phyloP scores from a whole-genome alignment of 2,797 vertebrate genomes.

The Chrosomus eos region DNA sequence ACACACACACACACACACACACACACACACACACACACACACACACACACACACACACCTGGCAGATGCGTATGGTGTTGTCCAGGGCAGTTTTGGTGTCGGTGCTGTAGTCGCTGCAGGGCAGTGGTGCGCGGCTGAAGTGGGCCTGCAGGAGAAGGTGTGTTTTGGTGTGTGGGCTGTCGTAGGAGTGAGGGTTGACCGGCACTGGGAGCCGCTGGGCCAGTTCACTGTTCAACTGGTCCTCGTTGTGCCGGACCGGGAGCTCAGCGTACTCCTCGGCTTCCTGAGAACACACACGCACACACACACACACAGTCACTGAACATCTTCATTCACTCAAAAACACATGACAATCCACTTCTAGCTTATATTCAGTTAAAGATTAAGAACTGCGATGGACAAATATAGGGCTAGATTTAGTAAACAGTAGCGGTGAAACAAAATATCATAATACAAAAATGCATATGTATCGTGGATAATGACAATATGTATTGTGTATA shows the following conservation, averaged over 20 bases:
- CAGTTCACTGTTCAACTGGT: conserved; percentile 95
- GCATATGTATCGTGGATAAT: too few relatives aligned
- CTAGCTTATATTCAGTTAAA: too few relatives aligned
- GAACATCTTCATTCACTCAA: too few relatives aligned
- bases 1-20: neutral
- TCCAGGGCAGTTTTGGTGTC: conserved; percentile 97
- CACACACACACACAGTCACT: too few relatives aligned
- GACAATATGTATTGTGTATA: too few relatives aligned
- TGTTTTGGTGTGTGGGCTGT: conserved; percentile 95
- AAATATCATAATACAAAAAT: too few relatives aligned
- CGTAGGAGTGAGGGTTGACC: conserved; percentile 91
- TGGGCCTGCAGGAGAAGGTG: conserved; percentile 95
- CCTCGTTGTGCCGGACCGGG: conserved; percentile 97
- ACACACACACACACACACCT: conserved; percentile 83
- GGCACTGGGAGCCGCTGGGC: conserved; percentile 90
- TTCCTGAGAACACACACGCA: conserved; percentile 75
- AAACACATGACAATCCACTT: too few relatives aligned
- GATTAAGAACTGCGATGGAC: too few relatives aligned
- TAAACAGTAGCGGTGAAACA: too few relatives aligned
- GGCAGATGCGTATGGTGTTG: conserved; percentile 93
- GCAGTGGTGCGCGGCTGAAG: conserved; percentile 87
- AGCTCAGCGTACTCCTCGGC: conserved; percentile 96
- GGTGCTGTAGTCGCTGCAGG: conserved; percentile 92
- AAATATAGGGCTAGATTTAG: too few relatives aligned
- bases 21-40: neutral